Base-by-base conservation (phyloP, 1,140 invertebrate genomes). In the Ruditapes philippinarum region DNA sequence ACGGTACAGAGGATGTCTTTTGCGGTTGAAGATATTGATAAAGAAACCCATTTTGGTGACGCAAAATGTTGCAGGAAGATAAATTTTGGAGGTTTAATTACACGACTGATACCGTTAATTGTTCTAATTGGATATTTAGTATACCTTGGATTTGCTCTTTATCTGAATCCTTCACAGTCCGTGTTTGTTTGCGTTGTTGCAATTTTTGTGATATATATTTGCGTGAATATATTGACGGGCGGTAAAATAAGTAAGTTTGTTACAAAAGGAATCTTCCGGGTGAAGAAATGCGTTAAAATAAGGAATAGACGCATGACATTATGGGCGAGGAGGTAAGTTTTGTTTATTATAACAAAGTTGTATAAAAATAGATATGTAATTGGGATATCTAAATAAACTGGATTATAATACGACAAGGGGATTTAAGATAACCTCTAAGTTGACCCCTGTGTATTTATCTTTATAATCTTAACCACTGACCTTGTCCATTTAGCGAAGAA, bases 131-230 rank as follows among this genome's bases (percentile, higher is more conserved):
- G 84, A 78, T 86, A 45, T 36, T 45, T 60, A 1, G 73, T 86
- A 17, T 86, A 86, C 54, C n/a, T 65, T 9, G 84, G 70, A 12
- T 86, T 86, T 86, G 70, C 51, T 49, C 19, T 86, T 9, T 86
- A 86, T 33, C 38, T 76, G 12, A 76, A 86, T 31, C 70, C 84
- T 3, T 22, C 60, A 49, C 28, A 86, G 33, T 86, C 68, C 0
- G 73, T 36, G 12, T 86, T 78, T 36, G 73, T 86, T 2, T 74
- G 68, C 36, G 28, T 76, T 40, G 11, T 86, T 25, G 84, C 45
- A 11, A 36, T 45, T 12, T 45, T 86, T 36, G 19, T 86, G 5
- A 31, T 76, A 0, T 45, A 38, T 19, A 31, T 78, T 78, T 62
- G 49, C 25, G n/a, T 86, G 1, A 86, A 86, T 65, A 19, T 33